Conservation (phyloP, 2,797 vertebrate genomes). For the Rhincodon typus region DNA sequence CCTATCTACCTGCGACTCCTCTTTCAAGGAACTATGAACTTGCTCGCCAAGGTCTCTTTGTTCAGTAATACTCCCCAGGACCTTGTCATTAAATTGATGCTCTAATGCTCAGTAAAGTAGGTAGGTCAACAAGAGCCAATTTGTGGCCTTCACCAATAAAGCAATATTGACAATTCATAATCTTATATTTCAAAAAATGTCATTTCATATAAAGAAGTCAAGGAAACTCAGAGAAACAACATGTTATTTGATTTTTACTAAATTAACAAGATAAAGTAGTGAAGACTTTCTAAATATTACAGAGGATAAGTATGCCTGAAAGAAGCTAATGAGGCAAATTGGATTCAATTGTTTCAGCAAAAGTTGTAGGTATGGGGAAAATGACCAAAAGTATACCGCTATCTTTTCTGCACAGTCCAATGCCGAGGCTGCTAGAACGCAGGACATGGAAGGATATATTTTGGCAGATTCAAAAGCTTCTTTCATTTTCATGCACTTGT, state of each 20-base stretch:
- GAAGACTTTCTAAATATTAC: not conserved
- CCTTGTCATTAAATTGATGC: too few relatives aligned
- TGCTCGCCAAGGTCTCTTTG: too few relatives aligned
- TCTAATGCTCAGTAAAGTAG: not conserved
- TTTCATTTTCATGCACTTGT: slow-evolving; percentile 76
- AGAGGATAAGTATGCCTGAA: not conserved
- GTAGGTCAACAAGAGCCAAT: not conserved
- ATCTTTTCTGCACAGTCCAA: slow-evolving; percentile 68
- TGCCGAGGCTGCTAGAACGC: slow-evolving; percentile 51
- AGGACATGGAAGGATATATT: slow-evolving; percentile 65
- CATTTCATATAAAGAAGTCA: not conserved
- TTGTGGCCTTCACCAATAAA: not conserved
- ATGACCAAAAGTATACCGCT: slow-evolving; percentile 54
- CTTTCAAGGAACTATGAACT: too few relatives aligned
- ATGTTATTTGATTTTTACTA: not conserved
- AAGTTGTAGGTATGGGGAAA: not conserved
- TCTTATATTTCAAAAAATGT: not conserved
- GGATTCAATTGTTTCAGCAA: not conserved
- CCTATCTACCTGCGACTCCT: too few relatives aligned
- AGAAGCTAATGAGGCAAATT: not conserved
- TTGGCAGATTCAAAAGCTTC: slow-evolving; percentile 58
- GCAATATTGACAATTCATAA: not conserved
- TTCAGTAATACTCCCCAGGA: too few relatives aligned
- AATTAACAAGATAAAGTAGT: not conserved
- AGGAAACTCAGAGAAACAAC: not conserved